Evolutionary conservation across 2,888 invertebrate species (phyloP), one percentile per base, ranked within the genome.

Genomic region (Phlogophora meticulosa): DNA sequence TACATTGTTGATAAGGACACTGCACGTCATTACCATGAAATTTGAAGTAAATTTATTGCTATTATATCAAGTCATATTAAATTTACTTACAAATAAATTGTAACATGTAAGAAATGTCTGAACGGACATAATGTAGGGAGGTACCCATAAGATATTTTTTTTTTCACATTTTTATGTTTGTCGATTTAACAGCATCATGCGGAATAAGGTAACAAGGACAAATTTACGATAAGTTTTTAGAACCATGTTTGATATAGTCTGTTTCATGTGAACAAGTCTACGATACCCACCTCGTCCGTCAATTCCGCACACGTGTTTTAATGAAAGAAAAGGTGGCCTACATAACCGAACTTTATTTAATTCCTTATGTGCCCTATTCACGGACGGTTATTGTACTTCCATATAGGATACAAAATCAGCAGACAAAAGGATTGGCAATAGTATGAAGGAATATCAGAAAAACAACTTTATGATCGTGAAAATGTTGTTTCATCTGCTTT

Each of bases 201-300:
- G 60, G 42, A 59, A 49, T 48, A 59, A 64, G 64, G 51, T 51
- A 63, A 63, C 36, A 48, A 57, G 34, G 48, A 34, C 22, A 42
- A 57, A 15, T 36, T 32, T 22, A 32, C 13, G 48, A 48, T 63
- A 56, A 11, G 52, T 61, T 36, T 61, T 22, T 43, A 52, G 43
- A 20, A 28, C 15, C 9, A 20, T 48, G 28, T 55, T 7, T 46
- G n/a, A 17, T 17, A 36, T 4, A 60, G 4, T 13, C 53, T 55
- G 45, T 15, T 46, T 40, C 38, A 55, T 46, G 7, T 62, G 15
- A 17, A 22, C 15, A 34, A 22, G n/a, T 53, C 22, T 36, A 22
- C 38, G n/a, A 38, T 24, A 53, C 38, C 11, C 4, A 22, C 10
- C 36, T 3, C 15, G 22, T 7, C 38, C n/a, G n/a, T n/a, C n/a